Base-by-base conservation (phyloP, 2,888 invertebrate species). In the Zaprionus lineosus region DNA sequence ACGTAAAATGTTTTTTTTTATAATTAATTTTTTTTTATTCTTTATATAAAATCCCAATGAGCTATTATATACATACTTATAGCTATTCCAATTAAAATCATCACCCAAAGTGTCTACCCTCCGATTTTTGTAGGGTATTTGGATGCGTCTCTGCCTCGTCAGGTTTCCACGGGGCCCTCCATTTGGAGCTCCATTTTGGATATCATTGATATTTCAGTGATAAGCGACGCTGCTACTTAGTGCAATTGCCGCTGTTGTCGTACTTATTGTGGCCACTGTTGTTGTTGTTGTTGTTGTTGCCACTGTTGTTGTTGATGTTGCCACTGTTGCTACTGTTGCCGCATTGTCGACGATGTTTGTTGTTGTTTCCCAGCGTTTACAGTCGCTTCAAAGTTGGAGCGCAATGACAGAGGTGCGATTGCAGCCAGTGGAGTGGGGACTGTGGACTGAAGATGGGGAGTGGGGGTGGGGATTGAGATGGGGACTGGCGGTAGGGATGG, bases 181-280 rank as follows among this genome's bases (percentile, higher is more conserved):
- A 12, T 36, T 40, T 59, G 34, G 29, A 50, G 12, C 34, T 36
- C 6, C 6, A 48, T 36, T 57, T 57, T 7, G 26, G 51, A 19
- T 52, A 44, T 55, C 55, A 69, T 69, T 75, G 74, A 74, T 75
- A 65, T 69, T 46, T 21, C 47, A 46, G 16, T 66, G 79, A 72
- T 72, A 75, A 79, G 53, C 46, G 55, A 48, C 63, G 67, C 58
- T 36, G 68, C 37, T 44, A 37, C 41, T 48, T 39, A 37, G 36
- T 43, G 66, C 31, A 47, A 62, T 66, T 77, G 69, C 46, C 52
- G 28, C 8, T 18, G 14, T 15, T 48, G 47, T 29, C 29, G 44
- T 63, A 56, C 59, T 8, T 5, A 7, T 15, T 9, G 36, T 31
- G 28, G 51, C 48, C 48, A 24, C 1, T 26, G 34, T 9, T 24